These are phyloP conservation scores for Asteroscopus sphinx DNA, from an alignment of 2,888 invertebrate species.

Conservation along the genomic window DNA sequence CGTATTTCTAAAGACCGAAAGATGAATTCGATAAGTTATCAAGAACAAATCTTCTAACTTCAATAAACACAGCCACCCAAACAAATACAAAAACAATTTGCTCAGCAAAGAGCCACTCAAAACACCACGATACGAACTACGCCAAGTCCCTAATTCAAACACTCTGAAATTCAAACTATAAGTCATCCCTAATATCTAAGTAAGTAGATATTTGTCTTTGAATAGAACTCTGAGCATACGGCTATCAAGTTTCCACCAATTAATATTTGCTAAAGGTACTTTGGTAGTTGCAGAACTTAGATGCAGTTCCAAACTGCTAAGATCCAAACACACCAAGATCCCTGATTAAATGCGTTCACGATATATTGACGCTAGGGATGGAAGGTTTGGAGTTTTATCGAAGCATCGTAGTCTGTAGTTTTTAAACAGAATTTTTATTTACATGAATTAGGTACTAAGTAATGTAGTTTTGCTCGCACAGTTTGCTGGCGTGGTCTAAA, in stretches of 20 bases:
- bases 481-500: neutral
- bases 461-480: neutral
- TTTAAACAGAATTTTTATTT: neutral
- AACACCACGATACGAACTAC: conserved; percentile 22
- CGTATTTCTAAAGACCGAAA: too few relatives aligned
- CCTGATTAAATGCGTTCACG: conserved; percentile 61
- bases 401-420: neutral
- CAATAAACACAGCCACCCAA: neutral
- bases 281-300: conserved; percentile 71
- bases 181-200: conserved; percentile 63
- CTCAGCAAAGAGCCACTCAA: conserved; percentile 11
- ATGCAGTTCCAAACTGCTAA: conserved; percentile 68
- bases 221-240: conserved; percentile 65
- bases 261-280: conserved; percentile 82
- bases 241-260: conserved; percentile 71
- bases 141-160: conserved; percentile 60
- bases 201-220: conserved; percentile 74
- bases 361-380: conserved; percentile 28
- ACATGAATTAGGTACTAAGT: neutral
- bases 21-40: too few relatives aligned
- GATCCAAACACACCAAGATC: conserved; percentile 53
- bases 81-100: neutral
- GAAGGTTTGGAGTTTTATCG: conserved; percentile 3
- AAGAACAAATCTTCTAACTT: too few relatives aligned
- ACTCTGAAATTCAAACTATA: conserved; percentile 63